Conservation (phyloP, 2,888 invertebrate species). For the Elegia similella region DNA sequence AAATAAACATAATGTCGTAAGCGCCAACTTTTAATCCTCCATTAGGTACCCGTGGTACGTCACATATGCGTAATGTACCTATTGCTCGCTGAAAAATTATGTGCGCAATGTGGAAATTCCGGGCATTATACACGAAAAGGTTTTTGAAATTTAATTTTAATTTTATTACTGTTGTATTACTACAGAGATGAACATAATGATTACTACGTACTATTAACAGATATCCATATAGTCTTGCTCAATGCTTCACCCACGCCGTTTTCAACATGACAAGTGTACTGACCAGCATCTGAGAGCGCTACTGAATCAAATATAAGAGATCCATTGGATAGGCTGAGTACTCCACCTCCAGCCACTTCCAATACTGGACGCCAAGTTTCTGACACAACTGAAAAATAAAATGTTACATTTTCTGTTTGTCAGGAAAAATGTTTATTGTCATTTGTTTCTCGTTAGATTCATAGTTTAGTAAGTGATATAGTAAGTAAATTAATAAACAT, state of each 20-base stretch:
- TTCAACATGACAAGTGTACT: conserved; percentile 75
- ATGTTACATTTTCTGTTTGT: background rate
- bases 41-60: too few species aligned
- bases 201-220: conserved; percentile 70
- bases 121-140: too few species aligned
- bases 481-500: background rate
- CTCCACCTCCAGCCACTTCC: conserved; percentile 74
- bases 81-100: too few species aligned
- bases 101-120: too few species aligned
- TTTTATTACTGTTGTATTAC: too few species aligned
- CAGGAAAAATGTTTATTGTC: too few species aligned
- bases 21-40: too few species aligned
- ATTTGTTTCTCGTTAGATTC: too few species aligned
- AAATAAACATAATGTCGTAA: too few species aligned
- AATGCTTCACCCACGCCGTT: conserved; percentile 77
- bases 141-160: too few species aligned
- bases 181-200: background rate
- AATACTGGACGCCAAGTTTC: conserved; percentile 73
- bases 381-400: conserved; percentile 56
- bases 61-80: too few species aligned
- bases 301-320: conserved; percentile 73
- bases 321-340: conserved; percentile 72
- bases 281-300: conserved; percentile 69
- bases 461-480: too few species aligned
- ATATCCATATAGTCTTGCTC: conserved; percentile 75